Conservation (phyloP, 2,797 vertebrate genomes). For the Sebastes umbrosus region DNA sequence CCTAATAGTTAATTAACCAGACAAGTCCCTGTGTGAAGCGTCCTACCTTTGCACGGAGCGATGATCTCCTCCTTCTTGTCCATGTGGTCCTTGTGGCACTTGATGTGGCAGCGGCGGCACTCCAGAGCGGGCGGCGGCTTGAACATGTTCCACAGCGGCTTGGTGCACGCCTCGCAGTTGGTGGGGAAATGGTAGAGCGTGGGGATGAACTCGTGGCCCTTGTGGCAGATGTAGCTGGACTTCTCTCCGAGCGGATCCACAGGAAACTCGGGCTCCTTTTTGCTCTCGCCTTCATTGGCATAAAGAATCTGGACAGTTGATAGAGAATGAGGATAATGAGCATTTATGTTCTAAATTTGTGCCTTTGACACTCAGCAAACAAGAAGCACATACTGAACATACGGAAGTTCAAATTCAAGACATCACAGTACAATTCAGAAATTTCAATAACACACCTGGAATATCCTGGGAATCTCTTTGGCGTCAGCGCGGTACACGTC, state of each 20-base stretch:
- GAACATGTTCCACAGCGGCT: constrained; percentile 97
- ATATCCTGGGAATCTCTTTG: constrained; percentile 98
- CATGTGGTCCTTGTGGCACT: constrained; percentile 98
- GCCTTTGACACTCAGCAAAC: neutral
- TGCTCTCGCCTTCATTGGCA: constrained; percentile 98
- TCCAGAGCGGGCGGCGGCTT: constrained; percentile 96
- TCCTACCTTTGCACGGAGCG: constrained; percentile 86
- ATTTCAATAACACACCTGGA: constrained; percentile 85
- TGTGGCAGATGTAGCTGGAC: constrained; percentile 94
- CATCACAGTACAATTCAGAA: neutral
- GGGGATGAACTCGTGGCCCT: constrained; percentile 97
- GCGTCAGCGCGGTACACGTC: constrained; percentile 97
- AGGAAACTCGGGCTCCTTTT: constrained; percentile 92
- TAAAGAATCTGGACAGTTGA: constrained; percentile 89
- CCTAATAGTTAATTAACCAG: too few relatives aligned
- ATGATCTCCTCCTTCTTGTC: constrained; percentile 96
- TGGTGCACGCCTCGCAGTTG: constrained; percentile 95
- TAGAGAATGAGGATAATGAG: neutral
- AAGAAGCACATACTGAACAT: neutral
- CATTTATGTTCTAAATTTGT: neutral
- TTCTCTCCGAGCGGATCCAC: constrained; percentile 90
- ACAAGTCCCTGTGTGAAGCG: accelerated
- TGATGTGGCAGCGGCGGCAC: constrained; percentile 96
- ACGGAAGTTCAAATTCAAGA: neutral
- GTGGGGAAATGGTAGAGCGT: constrained; percentile 98